Evolutionary conservation across 2,888 invertebrate genomes (phyloP).

Genomic region (Cerastoderma edule): DNA sequence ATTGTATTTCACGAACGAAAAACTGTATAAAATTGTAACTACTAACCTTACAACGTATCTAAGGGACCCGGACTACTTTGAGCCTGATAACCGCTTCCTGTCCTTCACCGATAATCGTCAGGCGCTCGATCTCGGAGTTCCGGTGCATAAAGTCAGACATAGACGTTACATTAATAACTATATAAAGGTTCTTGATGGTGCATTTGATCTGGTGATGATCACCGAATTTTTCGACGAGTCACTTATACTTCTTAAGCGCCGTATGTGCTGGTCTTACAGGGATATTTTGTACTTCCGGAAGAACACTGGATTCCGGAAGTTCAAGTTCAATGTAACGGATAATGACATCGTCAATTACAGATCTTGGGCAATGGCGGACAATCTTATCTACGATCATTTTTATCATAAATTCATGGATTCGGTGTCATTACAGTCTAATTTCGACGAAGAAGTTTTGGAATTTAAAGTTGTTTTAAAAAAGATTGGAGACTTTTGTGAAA

Average conservation of each 20-base stretch:
- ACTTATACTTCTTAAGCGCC: slow-evolving; percentile 74
- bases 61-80: slow-evolving; percentile 61
- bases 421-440: slow-evolving; percentile 44
- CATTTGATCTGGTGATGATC: slow-evolving; percentile 77
- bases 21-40: slow-evolving; percentile 31
- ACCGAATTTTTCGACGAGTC: slow-evolving; percentile 81
- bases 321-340: slow-evolving; percentile 46
- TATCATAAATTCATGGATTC: slow-evolving; percentile 62
- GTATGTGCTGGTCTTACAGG: slow-evolving; percentile 75
- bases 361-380: slow-evolving; percentile 73
- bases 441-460: slow-evolving; percentile 55
- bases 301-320: slow-evolving; percentile 57
- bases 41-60: slow-evolving; percentile 62
- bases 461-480: slow-evolving; percentile 51
- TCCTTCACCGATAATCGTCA: slow-evolving; percentile 72
- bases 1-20: slow-evolving; percentile 57
- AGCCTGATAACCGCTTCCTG: slow-evolving; percentile 55
- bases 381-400: slow-evolving; percentile 73
- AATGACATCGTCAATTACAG: slow-evolving; percentile 51
- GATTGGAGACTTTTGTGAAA: slow-evolving; percentile 50
- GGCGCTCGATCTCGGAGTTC: slow-evolving; percentile 72
- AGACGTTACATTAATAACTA: slow-evolving; percentile 53
- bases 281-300: slow-evolving; percentile 76
- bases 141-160: slow-evolving; percentile 38
- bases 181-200: slow-evolving; percentile 61